Evolutionary conservation across 2,888 invertebrate species (phyloP).

Genomic region (Lacanobia wlatinum): DNA sequence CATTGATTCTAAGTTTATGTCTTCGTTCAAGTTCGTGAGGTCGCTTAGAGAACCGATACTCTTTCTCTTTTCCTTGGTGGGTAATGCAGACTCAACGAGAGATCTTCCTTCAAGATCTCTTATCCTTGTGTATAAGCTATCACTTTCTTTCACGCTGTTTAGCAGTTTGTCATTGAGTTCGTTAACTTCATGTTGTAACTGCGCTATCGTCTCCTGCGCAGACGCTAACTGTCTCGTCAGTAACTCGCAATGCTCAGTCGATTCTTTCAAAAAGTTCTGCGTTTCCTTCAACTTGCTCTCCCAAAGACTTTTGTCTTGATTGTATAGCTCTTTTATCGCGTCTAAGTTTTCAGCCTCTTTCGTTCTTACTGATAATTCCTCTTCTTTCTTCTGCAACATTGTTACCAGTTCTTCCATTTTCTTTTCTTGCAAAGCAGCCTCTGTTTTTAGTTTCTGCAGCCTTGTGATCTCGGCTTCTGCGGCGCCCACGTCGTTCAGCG

Average conservation of each 20-base stretch:
- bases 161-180: conserved; percentile 92
- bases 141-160: conserved; percentile 94
- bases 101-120: conserved; percentile 93
- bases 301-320: conserved; percentile 92
- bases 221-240: conserved; percentile 92
- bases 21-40: conserved; percentile 94
- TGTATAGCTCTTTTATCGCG: conserved; percentile 91
- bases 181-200: conserved; percentile 92
- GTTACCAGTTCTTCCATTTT: conserved; percentile 94
- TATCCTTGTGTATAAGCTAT: conserved; percentile 93
- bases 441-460: conserved; percentile 93
- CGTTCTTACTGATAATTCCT: conserved; percentile 93
- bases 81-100: conserved; percentile 82
- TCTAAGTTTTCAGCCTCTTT: conserved; percentile 93
- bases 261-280: conserved; percentile 92
- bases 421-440: conserved; percentile 93
- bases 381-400: conserved; percentile 94
- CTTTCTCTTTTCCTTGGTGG: conserved; percentile 91
- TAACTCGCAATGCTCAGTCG: conserved; percentile 92
- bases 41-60: conserved; percentile 95
- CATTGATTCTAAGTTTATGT: conserved; percentile 93
- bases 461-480: conserved; percentile 94
- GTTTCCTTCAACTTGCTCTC: conserved; percentile 92
- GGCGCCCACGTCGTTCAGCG: conserved; percentile 91
- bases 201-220: conserved; percentile 92